phyloP scores from a whole-genome alignment of 1,140 invertebrate species.

The Scylla paramamosain region DNA sequence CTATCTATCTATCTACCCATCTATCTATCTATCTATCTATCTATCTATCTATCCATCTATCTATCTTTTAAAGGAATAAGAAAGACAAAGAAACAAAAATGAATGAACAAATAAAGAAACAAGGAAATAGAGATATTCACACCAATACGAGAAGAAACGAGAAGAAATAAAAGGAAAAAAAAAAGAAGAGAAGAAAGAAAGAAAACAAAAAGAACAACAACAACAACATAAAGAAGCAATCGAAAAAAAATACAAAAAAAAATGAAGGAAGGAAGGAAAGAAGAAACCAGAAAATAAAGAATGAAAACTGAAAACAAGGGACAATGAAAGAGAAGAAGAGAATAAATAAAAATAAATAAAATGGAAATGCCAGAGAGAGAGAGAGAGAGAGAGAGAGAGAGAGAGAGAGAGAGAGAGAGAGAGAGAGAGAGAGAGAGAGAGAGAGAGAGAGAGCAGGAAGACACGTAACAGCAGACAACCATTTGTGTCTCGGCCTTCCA shows the following conservation, averaged over 20 bases:
- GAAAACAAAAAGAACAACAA: neutral
- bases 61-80: neutral
- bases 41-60: neutral
- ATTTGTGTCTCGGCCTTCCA: neutral
- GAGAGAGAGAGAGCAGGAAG: too few relatives aligned
- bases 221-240: neutral
- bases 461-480: neutral
- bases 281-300: neutral
- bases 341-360: neutral
- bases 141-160: neutral
- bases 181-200: neutral
- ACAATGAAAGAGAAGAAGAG: neutral
- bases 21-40: neutral
- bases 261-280: neutral
- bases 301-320: neutral
- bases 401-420: too few relatives aligned
- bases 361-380: neutral
- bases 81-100: too few relatives aligned
- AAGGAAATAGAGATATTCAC: neutral
- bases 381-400: too few relatives aligned
- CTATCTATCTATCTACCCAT: neutral
- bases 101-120: too few relatives aligned
- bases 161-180: neutral
- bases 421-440: too few relatives aligned
- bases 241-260: neutral